Evolutionary conservation across 2,888 invertebrate species (phyloP).

Genomic region (Petrophora chlorosata): DNA sequence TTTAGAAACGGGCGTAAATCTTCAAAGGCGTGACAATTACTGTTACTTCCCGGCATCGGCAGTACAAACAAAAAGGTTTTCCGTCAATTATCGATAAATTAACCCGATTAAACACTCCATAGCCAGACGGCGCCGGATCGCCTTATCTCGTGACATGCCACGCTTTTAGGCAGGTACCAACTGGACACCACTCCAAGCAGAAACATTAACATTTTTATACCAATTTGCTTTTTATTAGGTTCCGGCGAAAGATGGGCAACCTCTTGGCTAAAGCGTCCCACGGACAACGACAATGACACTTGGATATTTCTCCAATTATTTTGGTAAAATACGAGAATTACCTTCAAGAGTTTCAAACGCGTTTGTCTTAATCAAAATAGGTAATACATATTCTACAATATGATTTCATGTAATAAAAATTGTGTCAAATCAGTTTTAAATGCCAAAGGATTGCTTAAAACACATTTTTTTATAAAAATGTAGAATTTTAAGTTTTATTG

Average conservation of each 20-base stretch:
- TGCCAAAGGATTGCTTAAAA: no score
- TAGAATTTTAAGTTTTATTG: no score
- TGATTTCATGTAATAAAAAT: no score
- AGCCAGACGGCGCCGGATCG: conserved; percentile 78
- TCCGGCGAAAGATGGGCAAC: conserved; percentile 40
- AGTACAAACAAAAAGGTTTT: conserved; percentile 83
- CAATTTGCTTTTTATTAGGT: conserved; percentile 78
- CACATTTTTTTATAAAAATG: no score
- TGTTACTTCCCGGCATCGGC: conserved; percentile 82
- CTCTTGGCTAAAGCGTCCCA: conserved; percentile 14
- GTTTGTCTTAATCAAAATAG: no score
- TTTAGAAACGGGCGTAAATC: conserved; percentile 84
- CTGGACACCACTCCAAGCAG: conserved; percentile 60
- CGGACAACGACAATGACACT: no score
- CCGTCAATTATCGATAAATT: conserved; percentile 84
- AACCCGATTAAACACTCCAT: conserved; percentile 81
- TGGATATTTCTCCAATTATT: no score
- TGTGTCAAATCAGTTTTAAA: no score
- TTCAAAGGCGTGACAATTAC: conserved; percentile 84
- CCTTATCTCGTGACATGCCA: conserved; percentile 80
- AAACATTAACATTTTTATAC: conserved; percentile 71
- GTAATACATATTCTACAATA: no score
- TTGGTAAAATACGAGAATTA: no score
- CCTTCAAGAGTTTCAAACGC: no score
- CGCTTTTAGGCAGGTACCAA: conserved; percentile 81